These are phyloP conservation scores for Caiman crocodilus DNA, from an alignment of 2,797 vertebrate species.

Conservation along the genomic window DNA sequence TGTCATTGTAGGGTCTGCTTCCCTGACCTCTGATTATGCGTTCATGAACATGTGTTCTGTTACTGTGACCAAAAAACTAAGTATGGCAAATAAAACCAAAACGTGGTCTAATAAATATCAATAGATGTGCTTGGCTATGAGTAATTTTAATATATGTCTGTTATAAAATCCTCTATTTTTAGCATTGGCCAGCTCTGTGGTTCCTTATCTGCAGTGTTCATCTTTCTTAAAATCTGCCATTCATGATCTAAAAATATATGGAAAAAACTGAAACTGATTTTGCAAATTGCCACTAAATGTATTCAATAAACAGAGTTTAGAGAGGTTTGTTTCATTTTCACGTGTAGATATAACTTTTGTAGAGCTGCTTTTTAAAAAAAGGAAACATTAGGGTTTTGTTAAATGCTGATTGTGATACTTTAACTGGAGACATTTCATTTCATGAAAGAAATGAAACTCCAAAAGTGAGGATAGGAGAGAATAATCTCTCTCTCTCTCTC, in stretches of 20 bases:
- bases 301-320: neutral
- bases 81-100: neutral
- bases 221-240: neutral
- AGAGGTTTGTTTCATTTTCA: too few species aligned
- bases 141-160: neutral
- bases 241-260: neutral
- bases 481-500: too few species aligned
- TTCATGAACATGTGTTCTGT: neutral
- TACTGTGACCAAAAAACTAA: neutral
- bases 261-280: neutral
- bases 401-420: too few species aligned
- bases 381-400: too few species aligned
- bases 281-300: neutral
- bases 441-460: too few species aligned
- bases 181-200: neutral
- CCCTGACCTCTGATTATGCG: too few species aligned
- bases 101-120: neutral
- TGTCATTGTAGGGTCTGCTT: too few species aligned
- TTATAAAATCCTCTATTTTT: neutral
- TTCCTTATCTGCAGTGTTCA: constrained; percentile 46
- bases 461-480: too few species aligned
- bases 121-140: neutral
- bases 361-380: too few species aligned
- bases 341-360: too few species aligned
- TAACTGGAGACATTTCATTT: too few species aligned